A percentile compares a stretch with the other conserved stretches of the same genome.
phyloP scores from a whole-genome alignment of 2,797 vertebrate genomes.

The Sorex maritimensis region DNA sequence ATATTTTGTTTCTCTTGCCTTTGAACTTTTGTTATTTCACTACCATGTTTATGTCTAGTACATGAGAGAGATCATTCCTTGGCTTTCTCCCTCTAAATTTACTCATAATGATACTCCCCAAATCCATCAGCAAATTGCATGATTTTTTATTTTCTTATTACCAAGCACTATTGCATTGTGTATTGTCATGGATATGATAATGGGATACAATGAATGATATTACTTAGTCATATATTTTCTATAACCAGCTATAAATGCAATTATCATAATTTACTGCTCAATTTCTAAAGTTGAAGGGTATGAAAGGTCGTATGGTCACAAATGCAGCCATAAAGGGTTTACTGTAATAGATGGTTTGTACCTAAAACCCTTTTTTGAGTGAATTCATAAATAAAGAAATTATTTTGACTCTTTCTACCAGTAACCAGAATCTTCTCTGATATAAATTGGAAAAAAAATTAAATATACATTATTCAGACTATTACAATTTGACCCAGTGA shows the following conservation, averaged over 20 bases:
- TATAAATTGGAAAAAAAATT: neutral
- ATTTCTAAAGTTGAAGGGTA: neutral
- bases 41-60: too few relatives aligned
- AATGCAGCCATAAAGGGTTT: neutral
- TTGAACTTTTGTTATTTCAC: too few relatives aligned
- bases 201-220: neutral
- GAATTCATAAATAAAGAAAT: neutral
- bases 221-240: neutral
- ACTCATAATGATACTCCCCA: too few relatives aligned
- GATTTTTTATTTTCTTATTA: too few relatives aligned
- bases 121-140: too few relatives aligned
- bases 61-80: too few relatives aligned
- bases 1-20: too few relatives aligned
- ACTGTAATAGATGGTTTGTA: neutral
- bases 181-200: constrained; percentile 13
- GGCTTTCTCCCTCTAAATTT: too few relatives aligned
- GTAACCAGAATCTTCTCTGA: neutral
- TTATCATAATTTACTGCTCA: neutral
- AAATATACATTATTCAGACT: neutral
- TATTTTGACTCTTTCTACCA: neutral
- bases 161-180: too few relatives aligned
- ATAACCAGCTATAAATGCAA: neutral
- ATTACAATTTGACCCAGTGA: neutral
- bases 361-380: neutral
- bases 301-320: too few relatives aligned